These are phyloP conservation scores for Oncopeltus fasciatus DNA, from an alignment of 1,140 invertebrate genomes.

Conservation along the genomic window DNA sequence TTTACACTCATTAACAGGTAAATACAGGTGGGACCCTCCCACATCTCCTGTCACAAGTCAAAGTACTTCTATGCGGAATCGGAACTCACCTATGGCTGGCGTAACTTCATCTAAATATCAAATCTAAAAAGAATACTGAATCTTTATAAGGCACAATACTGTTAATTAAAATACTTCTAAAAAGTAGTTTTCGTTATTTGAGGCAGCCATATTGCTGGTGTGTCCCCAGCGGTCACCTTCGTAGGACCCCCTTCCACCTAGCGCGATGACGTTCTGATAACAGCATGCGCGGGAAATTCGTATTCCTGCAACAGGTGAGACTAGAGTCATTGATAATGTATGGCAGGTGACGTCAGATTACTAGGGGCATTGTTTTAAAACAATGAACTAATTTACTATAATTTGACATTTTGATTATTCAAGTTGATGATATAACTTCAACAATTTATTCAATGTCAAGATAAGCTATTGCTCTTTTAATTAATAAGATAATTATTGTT, in stretches of 20 bases:
- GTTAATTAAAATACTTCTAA: background rate
- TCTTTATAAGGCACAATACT: background rate
- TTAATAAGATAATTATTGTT: no score
- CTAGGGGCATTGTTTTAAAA: no score
- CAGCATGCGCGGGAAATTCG: background rate
- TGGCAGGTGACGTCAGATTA: no score
- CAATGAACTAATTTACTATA: no score
- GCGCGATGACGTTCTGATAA: background rate
- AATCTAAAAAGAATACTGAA: background rate
- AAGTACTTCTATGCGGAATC: background rate
- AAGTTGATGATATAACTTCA: no score
- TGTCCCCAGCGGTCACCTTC: background rate
- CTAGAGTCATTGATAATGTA: no score
- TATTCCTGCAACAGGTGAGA: background rate
- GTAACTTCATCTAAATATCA: background rate
- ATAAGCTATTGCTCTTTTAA: no score
- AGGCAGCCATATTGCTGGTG: constrained; percentile 6
- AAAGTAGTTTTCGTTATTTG: background rate
- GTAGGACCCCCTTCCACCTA: background rate
- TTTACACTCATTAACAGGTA: background rate
- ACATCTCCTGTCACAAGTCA: background rate
- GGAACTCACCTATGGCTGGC: background rate
- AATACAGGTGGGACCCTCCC: constrained; percentile 3
- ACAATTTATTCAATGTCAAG: no score
- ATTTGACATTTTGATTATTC: no score